Percentiles rank a stretch among this genome's conserved stretches.
phyloP scores from a whole-genome alignment of 2,797 vertebrate species.

The Pristis pectinata region DNA sequence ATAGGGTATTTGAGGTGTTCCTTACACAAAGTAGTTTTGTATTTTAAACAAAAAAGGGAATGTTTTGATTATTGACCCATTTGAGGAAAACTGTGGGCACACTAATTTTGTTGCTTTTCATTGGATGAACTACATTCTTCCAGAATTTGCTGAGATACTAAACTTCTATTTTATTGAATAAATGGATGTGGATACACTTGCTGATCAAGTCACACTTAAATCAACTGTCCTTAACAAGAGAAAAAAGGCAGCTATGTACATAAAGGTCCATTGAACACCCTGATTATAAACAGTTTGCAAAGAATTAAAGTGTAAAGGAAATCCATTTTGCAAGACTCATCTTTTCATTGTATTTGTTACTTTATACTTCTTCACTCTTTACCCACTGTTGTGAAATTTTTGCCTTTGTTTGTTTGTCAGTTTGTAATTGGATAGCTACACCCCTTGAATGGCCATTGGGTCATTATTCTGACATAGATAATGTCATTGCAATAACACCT shows the following conservation, averaged over 20 bases:
- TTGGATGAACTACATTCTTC: neutral
- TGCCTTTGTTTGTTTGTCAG: neutral
- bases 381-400: neutral
- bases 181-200: neutral
- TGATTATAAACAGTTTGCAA: neutral
- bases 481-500: neutral
- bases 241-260: neutral
- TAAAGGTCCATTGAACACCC: neutral
- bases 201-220: neutral
- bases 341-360: neutral
- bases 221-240: neutral
- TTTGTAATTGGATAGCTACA: neutral
- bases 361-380: neutral
- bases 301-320: neutral
- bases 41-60: slow-evolving; percentile 2
- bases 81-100: neutral
- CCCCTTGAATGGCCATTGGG: neutral
- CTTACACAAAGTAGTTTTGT: neutral
- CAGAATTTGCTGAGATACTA: neutral
- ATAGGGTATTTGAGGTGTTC: neutral
- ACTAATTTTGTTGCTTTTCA: neutral
- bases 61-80: neutral
- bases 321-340: neutral
- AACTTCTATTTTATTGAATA: neutral
- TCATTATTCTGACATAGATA: neutral